Base-by-base conservation (phyloP, 1,140 invertebrate genomes). In the Aleiodes sp. region DNA sequence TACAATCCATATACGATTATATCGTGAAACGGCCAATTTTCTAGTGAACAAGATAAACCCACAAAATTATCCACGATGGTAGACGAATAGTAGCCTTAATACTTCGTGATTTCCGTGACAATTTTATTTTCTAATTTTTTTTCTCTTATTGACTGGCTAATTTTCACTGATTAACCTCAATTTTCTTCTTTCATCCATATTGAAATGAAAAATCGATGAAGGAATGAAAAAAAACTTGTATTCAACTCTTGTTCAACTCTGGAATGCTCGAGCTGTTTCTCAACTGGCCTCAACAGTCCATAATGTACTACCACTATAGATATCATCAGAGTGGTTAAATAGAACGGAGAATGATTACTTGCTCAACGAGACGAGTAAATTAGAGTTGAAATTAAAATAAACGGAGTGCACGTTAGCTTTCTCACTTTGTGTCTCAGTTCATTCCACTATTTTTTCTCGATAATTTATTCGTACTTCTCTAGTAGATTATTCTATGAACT, bases 341-440 rank as follows among this genome's bases (percentile, higher is more conserved):
- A 43, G 35, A 46, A 35, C 21, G 62, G 35, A 37, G 24, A 43
- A 64, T 43, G 43, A 64, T 64, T 64, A 39, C 39, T 41, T 46
- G 39, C 29, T 64, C 39, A 64, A 64, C 39, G 62, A 64, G 62
- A 43, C 60, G 31, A 64, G 39, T 16, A 35, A 64, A 64, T 64
- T 64, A 64, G 62, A 28, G 62, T 64, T 26, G 39, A 64, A 43
- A 64, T 64, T 64, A 46, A 64, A 64, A 46, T 64, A 35, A 64
- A 64, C 62, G 21, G 19, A 64, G 62, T 37, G 62, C 1, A 26
- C 9, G 28, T 64, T 46, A 31, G 52, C 33, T 59, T 43, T 28
- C 70, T n/a, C 24, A 7, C n/a, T 35, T 16, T 31, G 33, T 41
- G 29, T 57, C 43, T 33, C 46, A 57, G 46, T 56, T 21, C 4